Conservation (phyloP, 2,797 vertebrate genomes). For the Loriculus beryllinus region DNA sequence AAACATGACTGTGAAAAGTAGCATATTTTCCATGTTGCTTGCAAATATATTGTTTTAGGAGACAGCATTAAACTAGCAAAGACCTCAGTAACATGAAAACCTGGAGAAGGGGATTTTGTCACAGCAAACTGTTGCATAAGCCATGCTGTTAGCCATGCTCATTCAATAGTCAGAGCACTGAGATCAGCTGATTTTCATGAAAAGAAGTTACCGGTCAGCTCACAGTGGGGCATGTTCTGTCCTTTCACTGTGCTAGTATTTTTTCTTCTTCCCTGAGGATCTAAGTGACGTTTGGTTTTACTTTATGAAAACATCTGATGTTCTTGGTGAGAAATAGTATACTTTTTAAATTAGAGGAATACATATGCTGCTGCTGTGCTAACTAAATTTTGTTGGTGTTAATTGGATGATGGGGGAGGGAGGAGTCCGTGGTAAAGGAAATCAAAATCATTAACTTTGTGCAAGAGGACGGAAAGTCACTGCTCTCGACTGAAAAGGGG, state of each 20-base stretch:
- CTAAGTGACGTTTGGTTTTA: not conserved
- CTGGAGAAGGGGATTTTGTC: not conserved
- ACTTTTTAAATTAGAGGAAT: not conserved
- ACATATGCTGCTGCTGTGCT: not conserved
- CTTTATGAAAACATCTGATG: not conserved
- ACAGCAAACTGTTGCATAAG: not conserved
- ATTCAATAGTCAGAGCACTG: not conserved
- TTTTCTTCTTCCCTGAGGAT: not conserved
- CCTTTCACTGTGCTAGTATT: not conserved
- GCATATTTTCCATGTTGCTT: not conserved
- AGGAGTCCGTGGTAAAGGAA: not conserved
- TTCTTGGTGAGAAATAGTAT: not conserved
- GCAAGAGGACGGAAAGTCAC: not conserved
- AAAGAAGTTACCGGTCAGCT: not conserved
- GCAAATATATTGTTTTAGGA: not conserved
- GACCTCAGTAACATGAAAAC: not conserved
- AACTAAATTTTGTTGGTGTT: not conserved
- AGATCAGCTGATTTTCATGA: not conserved
- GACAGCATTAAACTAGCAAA: not conserved
- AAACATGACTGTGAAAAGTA: not conserved
- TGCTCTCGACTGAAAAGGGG: not conserved
- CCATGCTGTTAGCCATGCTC: not conserved
- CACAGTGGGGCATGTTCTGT: not conserved
- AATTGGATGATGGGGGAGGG: not conserved
- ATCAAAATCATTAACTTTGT: no score